Evolutionary conservation across 2,797 vertebrate genomes (phyloP).

Genomic region (Amniataba percoides): DNA sequence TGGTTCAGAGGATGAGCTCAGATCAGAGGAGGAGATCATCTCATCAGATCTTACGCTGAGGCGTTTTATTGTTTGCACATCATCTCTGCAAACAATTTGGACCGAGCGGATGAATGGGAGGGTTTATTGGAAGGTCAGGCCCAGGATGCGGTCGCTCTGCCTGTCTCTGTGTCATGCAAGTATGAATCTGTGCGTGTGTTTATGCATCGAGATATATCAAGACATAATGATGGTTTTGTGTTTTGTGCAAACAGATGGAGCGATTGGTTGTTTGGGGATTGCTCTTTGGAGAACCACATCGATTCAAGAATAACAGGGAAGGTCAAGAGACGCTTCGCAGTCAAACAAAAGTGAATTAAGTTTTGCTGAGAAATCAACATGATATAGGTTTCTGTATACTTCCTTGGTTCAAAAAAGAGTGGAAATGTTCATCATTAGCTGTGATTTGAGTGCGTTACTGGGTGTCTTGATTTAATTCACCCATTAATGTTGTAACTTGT

Average conservation of each 20-base stretch:
- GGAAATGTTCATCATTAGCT: no score
- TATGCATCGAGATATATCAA: neutral
- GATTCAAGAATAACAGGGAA: constrained; percentile 16
- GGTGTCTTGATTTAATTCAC: no score
- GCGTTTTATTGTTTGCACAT: constrained; percentile 58
- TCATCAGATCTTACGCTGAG: constrained; percentile 21
- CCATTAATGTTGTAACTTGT: no score
- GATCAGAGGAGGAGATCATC: constrained; percentile 27
- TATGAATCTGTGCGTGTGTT: constrained; percentile 3
- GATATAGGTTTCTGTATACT: neutral
- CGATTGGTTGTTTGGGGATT: constrained; percentile 30
- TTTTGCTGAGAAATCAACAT: neutral
- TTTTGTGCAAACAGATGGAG: constrained; percentile 38
- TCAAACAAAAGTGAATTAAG: neutral
- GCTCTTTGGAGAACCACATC: neutral
- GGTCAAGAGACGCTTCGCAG: constrained; percentile 16
- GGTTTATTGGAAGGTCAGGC: constrained; percentile 42
- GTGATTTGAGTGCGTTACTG: no score
- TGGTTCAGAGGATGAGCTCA: constrained; percentile 46
- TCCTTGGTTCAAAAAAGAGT: neutral
- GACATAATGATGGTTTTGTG: neutral
- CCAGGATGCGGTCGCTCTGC: neutral
- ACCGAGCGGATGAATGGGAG: constrained; percentile 20
- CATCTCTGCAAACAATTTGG: constrained; percentile 59
- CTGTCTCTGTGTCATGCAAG: neutral